These are phyloP conservation scores for Tenrec ecaudatus DNA, from an alignment of 2,113 vertebrate species.

Conservation along the genomic window DNA sequence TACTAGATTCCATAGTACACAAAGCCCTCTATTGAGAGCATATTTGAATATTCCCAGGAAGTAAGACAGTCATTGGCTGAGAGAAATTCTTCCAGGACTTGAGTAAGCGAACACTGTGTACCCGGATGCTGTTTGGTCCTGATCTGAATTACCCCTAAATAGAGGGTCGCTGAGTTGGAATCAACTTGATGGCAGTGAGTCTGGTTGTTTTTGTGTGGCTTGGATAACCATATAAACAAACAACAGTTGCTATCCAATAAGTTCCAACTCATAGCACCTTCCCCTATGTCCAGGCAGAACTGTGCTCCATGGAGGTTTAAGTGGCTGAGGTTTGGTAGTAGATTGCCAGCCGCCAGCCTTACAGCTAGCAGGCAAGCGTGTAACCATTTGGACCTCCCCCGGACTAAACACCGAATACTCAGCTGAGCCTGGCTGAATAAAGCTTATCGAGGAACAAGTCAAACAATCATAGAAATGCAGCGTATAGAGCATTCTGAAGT, in stretches of 20 bases:
- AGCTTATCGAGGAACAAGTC: conserved; percentile 13
- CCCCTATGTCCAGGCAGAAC: not conserved
- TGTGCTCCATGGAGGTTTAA: not conserved
- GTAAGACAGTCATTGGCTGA: not conserved
- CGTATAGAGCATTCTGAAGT: not conserved
- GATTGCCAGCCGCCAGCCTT: not conserved
- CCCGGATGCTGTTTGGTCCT: not conserved
- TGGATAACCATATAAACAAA: not conserved
- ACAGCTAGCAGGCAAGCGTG: not conserved
- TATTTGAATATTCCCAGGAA: not conserved
- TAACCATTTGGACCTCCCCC: not conserved
- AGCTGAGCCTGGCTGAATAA: not conserved
- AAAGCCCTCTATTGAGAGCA: not conserved
- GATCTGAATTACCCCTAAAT: too few species aligned
- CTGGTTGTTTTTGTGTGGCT: too few species aligned
- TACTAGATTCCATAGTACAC: not conserved
- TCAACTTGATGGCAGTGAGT: too few species aligned
- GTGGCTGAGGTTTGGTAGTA: not conserved
- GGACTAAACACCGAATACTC: not conserved
- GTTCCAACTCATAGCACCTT: not conserved
- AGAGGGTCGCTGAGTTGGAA: too few species aligned
- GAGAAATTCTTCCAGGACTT: not conserved
- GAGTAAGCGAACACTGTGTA: not conserved
- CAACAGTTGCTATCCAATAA: not conserved
- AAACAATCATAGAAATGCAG: not conserved